phyloP scores from a whole-genome alignment of 1,140 invertebrate genomes.

The Archivesica marissinica region DNA sequence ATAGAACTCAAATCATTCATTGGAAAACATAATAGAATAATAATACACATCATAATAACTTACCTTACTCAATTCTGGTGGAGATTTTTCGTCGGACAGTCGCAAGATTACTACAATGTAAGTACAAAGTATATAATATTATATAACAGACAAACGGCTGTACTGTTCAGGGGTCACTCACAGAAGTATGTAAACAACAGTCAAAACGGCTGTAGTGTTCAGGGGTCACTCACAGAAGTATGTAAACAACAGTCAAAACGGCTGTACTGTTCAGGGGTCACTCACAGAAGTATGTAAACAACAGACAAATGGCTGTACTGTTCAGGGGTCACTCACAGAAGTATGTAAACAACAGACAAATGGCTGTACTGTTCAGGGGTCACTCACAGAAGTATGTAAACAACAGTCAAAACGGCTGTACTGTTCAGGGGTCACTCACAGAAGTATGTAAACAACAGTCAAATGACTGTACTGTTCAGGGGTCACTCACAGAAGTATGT shows the following conservation, averaged over 20 bases:
- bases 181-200: neutral
- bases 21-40: too few relatives aligned
- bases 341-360: neutral
- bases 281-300: too few relatives aligned
- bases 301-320: too few relatives aligned
- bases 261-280: too few relatives aligned
- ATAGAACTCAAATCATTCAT: too few relatives aligned
- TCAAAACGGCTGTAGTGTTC: neutral
- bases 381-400: neutral
- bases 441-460: too few relatives aligned
- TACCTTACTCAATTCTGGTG: slow-evolving; percentile 91
- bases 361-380: neutral
- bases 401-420: neutral
- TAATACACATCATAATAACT: too few relatives aligned
- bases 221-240: too few relatives aligned
- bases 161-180: neutral
- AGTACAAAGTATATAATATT: slow-evolving; percentile 31
- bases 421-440: neutral
- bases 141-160: neutral
- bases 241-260: too few relatives aligned
- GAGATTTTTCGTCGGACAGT: slow-evolving; percentile 92
- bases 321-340: too few relatives aligned
- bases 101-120: slow-evolving; percentile 88
- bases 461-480: too few relatives aligned
- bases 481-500: too few relatives aligned